Conservation (phyloP, 2,797 vertebrate genomes). For the Crocodylus rhombifer region DNA sequence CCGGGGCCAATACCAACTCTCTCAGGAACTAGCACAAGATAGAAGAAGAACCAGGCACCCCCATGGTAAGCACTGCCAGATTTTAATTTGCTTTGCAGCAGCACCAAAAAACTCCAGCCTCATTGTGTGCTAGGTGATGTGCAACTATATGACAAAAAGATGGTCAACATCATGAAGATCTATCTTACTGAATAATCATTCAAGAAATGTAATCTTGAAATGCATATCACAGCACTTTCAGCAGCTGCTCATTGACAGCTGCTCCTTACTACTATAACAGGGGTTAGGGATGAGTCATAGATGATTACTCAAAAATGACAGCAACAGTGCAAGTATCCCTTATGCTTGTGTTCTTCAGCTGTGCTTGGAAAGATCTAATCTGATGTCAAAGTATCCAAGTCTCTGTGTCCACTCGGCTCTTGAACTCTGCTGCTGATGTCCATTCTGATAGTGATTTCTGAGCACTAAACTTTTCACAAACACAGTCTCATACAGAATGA, state of each 20-base stretch:
- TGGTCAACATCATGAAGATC: not conserved
- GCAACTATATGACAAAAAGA: accelerated
- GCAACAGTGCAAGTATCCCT: too few species aligned
- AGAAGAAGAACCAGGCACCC: not conserved
- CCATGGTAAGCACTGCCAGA: not conserved
- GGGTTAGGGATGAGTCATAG: too few species aligned
- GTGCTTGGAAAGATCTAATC: too few species aligned
- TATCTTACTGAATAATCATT: not conserved
- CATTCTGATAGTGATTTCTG: too few species aligned
- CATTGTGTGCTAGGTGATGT: accelerated
- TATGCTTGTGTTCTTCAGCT: too few species aligned
- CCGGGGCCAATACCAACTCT: not conserved
- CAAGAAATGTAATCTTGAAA: not conserved
- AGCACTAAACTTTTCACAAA: too few species aligned
- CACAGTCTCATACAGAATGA: too few species aligned
- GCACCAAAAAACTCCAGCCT: accelerated
- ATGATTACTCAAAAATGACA: too few species aligned
- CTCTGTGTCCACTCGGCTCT: too few species aligned
- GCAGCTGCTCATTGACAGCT: not conserved
- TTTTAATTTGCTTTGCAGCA: not conserved
- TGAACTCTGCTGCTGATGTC: too few species aligned
- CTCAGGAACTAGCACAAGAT: not conserved
- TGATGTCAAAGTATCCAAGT: too few species aligned
- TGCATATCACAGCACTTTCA: not conserved
- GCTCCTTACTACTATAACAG: not conserved